Base-by-base conservation (phyloP, 2,113 vertebrate species). In the Micromys minutus region DNA sequence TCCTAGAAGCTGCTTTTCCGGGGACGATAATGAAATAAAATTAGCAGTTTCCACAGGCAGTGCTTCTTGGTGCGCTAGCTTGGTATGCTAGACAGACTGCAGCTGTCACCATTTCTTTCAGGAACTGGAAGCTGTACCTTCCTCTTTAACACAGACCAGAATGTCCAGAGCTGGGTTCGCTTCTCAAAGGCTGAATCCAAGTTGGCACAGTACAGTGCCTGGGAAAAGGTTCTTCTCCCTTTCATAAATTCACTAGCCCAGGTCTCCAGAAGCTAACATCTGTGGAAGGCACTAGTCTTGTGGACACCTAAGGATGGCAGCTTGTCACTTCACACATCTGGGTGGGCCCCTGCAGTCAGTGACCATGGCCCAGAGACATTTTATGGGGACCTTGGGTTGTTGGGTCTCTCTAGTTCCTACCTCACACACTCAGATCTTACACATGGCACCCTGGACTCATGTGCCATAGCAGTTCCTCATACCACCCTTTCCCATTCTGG, bases 91-190 rank as follows among this genome's bases (percentile, higher is more conserved):
- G 13, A 75, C 93, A 85, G 26, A 81, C 39, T n/a, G 34, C 1
- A 1, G 6, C 45, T 80, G 59, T 87, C 85, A 50, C 65, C 7
- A 55, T 84, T 74, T 94, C 75, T 55, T 59, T 75, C 11, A 50
- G 65, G 87, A 93, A 19, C n/a, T 45, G 12, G 87, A 92, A 92
- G 71, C 16, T 80, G 52, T 5, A 8, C 74, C 84, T 72, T 72
- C 24, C 52, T 24, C 89, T 93, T 75, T 84, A 93, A 81, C 45
- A 87, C 21, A 80, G 81, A 19, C 71, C 47, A 86, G 85, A 55
- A 16, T 83, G 45, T 79, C 65, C 39, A 59, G 57, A 80, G 26
- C 29, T 22, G 55, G 92, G 52, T 93, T 92, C 34, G 42, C 1
- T 34, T 92, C 72, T 76, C 71, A 52, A 90, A 65, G 17, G 5